Percentiles rank a stretch among this genome's conserved stretches.
Evolutionary conservation across 2,113 vertebrate genomes (phyloP).

Genomic region (Indicator maculatus): DNA sequence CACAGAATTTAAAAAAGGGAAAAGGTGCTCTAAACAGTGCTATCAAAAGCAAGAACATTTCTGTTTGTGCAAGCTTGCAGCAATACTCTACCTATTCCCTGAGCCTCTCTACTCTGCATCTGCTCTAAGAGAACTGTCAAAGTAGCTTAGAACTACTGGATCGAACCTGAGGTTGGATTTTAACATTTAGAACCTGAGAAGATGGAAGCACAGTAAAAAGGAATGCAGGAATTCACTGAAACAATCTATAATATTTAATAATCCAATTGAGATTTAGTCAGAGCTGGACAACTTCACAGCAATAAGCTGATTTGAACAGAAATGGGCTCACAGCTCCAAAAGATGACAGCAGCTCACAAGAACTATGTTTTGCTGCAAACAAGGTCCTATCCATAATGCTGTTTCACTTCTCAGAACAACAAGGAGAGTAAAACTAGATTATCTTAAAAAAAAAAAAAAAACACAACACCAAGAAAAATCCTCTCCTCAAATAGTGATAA

Average conservation of each 20-base stretch:
- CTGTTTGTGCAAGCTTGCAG: background rate
- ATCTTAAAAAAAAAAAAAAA: background rate
- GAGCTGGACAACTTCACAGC: constrained; percentile 50
- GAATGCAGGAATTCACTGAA: constrained; percentile 17
- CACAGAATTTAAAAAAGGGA: background rate
- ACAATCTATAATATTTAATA: constrained; percentile 12
- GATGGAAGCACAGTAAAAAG: background rate
- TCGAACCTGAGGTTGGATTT: constrained; percentile 6
- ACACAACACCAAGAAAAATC: background rate
- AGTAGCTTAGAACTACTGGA: background rate
- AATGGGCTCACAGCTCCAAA: constrained; percentile 28
- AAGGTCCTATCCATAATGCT: background rate
- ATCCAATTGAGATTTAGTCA: constrained; percentile 40
- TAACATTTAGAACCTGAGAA: background rate
- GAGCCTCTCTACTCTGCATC: background rate
- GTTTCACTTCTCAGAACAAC: background rate
- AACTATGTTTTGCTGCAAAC: constrained; percentile 24
- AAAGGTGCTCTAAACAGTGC: background rate
- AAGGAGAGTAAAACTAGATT: background rate
- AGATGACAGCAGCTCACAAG: constrained; percentile 40
- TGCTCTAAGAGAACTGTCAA: constrained; percentile 10
- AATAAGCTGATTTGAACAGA: constrained; percentile 66
- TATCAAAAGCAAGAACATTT: background rate
- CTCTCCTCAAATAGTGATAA: background rate
- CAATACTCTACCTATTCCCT: background rate